Evolutionary conservation across 1,140 invertebrate species (phyloP).

Genomic region (Artemia franciscana): DNA sequence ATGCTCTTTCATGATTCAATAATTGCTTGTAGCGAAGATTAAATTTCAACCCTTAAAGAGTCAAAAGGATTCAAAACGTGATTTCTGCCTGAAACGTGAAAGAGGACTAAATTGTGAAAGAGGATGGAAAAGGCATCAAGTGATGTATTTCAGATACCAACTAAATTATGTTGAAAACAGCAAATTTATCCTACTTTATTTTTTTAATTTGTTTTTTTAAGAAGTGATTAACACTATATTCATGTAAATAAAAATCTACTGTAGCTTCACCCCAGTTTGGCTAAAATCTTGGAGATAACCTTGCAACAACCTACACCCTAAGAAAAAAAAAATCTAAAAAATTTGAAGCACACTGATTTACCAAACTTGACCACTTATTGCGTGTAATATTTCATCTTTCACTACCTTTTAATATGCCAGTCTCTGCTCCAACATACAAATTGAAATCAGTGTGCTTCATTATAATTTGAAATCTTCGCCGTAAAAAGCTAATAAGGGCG

Average conservation of each 20-base stretch:
- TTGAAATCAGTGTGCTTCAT: conserved; percentile 14
- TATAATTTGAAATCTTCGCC: neutral
- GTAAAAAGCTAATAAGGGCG: neutral
- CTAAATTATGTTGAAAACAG: no score
- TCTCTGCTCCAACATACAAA: conserved; percentile 24
- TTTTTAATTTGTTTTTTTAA: no score
- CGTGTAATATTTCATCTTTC: neutral
- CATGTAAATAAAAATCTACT: conserved; percentile 4
- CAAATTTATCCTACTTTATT: no score
- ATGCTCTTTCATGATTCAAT: no score
- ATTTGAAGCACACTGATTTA: neutral
- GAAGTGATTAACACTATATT: neutral
- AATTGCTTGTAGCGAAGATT: no score
- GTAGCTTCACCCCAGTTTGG: conserved; percentile 1
- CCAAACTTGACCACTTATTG: neutral
- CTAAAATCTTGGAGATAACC: conserved; percentile 9
- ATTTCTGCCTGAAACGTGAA: no score
- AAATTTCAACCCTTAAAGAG: no score
- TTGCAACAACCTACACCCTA: conserved; percentile 1
- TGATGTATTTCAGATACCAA: no score
- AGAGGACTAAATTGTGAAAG: no score
- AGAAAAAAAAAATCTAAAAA: conserved; percentile 9
- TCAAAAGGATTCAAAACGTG: no score
- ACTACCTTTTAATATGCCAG: conserved; percentile 25
- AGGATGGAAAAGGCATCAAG: no score